Evolutionary conservation across 1,140 invertebrate species (phyloP).

Genomic region (Drosophila watanabei): DNA sequence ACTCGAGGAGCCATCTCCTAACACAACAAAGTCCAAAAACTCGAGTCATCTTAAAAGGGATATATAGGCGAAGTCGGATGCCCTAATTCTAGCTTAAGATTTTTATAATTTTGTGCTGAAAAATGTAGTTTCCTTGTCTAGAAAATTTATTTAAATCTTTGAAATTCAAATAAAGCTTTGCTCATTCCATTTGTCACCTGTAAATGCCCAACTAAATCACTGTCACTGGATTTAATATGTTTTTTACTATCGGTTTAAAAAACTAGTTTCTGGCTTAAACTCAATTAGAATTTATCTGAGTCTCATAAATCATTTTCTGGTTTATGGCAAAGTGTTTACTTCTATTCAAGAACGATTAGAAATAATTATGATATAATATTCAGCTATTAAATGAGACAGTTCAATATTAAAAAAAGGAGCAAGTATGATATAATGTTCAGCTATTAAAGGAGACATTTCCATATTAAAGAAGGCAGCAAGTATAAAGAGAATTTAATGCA

Average conservation of each 20-base stretch:
- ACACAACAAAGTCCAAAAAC: constrained; percentile 54
- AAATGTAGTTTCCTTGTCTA: background rate
- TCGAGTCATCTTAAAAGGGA: constrained; percentile 35
- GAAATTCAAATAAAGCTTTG: constrained; percentile 12
- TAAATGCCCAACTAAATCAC: constrained; percentile 2
- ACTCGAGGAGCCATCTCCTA: constrained; percentile 29
- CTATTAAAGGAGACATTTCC: background rate
- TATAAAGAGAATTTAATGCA: background rate
- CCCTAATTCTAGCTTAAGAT: background rate
- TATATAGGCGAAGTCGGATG: constrained; percentile 23
- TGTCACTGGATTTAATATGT: constrained; percentile 7
- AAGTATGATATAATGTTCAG: background rate
- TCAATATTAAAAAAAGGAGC: background rate
- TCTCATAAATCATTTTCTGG: constrained; percentile 3
- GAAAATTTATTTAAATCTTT: background rate
- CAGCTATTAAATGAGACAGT: background rate
- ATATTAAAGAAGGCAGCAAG: background rate
- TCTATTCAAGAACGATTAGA: background rate
- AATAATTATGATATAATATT: background rate
- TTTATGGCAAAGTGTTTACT: background rate
- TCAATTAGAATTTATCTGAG: constrained; percentile 15
- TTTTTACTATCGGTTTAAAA: background rate
- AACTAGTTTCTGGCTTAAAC: background rate
- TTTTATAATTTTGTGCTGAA: background rate
- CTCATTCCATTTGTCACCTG: background rate